A percentile compares a stretch with the other conserved stretches of the same genome.
These are phyloP conservation scores for Brachionus rubens DNA, from an alignment of 1,140 invertebrate genomes.

Conservation along the genomic window DNA sequence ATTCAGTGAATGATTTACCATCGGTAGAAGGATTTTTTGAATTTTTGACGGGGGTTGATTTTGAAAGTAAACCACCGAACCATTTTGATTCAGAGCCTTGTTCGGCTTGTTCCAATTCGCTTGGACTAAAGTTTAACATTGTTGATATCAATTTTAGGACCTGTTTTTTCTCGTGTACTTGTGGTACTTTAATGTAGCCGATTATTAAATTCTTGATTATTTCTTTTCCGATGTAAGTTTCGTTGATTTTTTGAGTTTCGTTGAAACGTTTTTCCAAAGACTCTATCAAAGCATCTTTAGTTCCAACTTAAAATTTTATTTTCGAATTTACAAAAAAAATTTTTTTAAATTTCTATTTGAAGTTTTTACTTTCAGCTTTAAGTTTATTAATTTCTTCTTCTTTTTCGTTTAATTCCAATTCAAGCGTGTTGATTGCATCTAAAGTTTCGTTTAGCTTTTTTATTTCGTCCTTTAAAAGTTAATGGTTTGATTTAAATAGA, in stretches of 20 bases:
- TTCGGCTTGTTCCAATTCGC: conserved; percentile 17
- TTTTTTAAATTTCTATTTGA: no score
- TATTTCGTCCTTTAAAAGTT: conserved; percentile 4
- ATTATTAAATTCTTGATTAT: conserved; percentile 45
- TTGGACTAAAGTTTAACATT: conserved; percentile 13
- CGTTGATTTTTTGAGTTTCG: conserved; percentile 33
- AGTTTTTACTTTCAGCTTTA: conserved; percentile 5
- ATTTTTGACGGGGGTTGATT: conserved; percentile 21
- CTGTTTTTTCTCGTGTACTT: conserved; percentile 44
- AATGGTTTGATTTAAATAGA: neutral
- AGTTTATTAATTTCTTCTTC: conserved; percentile 28
- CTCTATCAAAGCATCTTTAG: conserved; percentile 37
- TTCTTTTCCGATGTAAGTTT: conserved; percentile 32
- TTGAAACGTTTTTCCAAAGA: conserved; percentile 39
- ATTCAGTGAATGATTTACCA: conserved; percentile 44
- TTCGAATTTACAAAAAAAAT: neutral
- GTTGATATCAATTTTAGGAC: conserved; percentile 38
- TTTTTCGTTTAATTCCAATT: conserved; percentile 23
- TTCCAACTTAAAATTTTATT: neutral
- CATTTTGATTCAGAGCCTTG: neutral
- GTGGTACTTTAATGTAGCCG: conserved; percentile 41
- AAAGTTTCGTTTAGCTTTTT: conserved; percentile 34
- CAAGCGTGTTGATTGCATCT: conserved; percentile 16
- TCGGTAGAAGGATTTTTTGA: neutral
- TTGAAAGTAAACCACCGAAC: conserved; percentile 3